Base-by-base conservation (phyloP, 2,888 invertebrate species). In the Drosophila melanosoma region DNA sequence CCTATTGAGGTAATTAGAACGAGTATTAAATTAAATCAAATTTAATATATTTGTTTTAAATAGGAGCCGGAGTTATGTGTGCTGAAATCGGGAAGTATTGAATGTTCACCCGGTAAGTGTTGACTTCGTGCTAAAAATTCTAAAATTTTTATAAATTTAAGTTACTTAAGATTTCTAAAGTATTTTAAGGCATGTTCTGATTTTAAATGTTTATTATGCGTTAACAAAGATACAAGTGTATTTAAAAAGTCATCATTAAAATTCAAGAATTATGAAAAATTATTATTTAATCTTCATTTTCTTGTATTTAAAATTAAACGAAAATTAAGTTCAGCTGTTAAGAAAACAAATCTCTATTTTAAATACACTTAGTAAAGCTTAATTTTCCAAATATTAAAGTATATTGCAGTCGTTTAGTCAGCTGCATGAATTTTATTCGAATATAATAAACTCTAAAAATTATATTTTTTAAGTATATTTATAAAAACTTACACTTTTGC, bases 91-190 rank as follows among this genome's bases (percentile, higher is more conserved):
- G 78, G 81, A 56, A 57, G 64, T 36, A 48, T 74, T 38, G 78
- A 78, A 17, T 78, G 78, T 20, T 56, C 62, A 6, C 81, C 76
- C 29, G 78, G 78, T 78, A 81, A 76, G 48, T 26, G 5, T 26
- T 26, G 32, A 36, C 11, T 40, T 8, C 1, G 8, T n/a, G 8
- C 20, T 12, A 26, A 1, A 0, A 35, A 40, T 3, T 11, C 6
- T 20, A 45, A 10, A 3, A 1, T 38, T 3, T 15, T 29, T 32
- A 23, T 23, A 45, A 12, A 12, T 7, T 5, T 36, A 29, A 29
- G n/a, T 40, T 40, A 40, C 23, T n/a, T 45, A 33, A 45, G 20
- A 29, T 29, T 29, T 6, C 29, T 23, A 38, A 10, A 26, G 23
- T 26, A 54, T 20, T 20, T 12, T 45, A 45, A 20, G 20, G 49